A percentile compares a stretch with the other conserved stretches of the same genome.
Evolutionary conservation across 2,113 vertebrate genomes (phyloP).

Genomic region (Xenus cinereus): DNA sequence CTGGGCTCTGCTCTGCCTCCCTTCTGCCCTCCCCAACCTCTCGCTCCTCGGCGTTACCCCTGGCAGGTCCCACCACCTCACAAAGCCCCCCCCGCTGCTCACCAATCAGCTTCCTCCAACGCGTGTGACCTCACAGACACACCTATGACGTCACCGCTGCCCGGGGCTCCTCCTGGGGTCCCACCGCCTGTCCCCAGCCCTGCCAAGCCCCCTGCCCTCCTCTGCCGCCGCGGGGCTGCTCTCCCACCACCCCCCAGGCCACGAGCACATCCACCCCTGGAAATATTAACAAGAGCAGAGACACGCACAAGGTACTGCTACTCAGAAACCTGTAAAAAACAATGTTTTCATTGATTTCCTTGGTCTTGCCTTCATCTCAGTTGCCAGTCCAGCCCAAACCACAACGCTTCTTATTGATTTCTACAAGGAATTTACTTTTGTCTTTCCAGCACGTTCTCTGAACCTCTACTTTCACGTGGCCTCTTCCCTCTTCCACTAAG

Average conservation of each 20-base stretch:
- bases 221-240: not conserved
- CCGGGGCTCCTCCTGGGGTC: not conserved
- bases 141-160: not conserved
- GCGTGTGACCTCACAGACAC: not conserved
- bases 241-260: no score
- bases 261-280: not conserved
- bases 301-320: no score
- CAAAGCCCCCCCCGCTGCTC: not conserved
- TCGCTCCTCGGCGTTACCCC: not conserved
- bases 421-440: not conserved
- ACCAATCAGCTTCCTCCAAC: not conserved
- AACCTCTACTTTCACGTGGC: rapidly evolving
- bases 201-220: not conserved
- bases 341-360: not conserved
- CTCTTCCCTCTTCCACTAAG: not conserved
- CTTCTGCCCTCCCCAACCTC: not conserved
- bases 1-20: not conserved
- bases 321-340: not conserved
- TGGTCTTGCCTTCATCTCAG: not conserved
- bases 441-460: not conserved
- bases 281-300: not conserved
- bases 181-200: not conserved
- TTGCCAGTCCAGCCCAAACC: not conserved
- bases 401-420: not conserved
- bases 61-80: not conserved